Evolutionary conservation across 2,797 vertebrate species (phyloP), one percentile per base, ranked within the genome.

Genomic region (Gymnothorax javanicus): DNA sequence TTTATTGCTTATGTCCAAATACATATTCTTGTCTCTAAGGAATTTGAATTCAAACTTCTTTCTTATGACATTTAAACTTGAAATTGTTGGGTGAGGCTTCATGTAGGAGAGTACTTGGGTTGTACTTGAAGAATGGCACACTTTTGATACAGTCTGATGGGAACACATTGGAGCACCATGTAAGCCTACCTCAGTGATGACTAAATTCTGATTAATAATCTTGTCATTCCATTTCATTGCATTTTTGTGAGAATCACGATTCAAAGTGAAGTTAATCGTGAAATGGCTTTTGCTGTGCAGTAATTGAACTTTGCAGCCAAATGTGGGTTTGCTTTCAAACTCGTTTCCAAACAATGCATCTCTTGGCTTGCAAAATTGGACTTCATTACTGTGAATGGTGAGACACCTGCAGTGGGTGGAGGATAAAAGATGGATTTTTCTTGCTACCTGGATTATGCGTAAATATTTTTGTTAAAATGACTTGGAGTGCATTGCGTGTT

Each of bases 141-240:
- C 52, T 50, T 33, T 0, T 52, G 73, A 43, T 43, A 50, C 73
- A 6, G 13, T 50, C 20, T 33, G 27, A 15, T 77, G 20, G 33
- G 33, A 77, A 77, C 71, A 33, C 27, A 73, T 1, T 12, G 43
- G 11, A 50, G 27, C 33, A 50, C 43, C 20, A 20, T 77, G 15
- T 77, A 33, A 27, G 71, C 73, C 73, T 77, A 77, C 73, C 73
- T 77, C 73, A 77, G 73, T 77, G 73, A 50, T 77, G 73, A 77
- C 43, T 50, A 50, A 77, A 50, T 17, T 77, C 69, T 77, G 12
- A 11, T 33, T 33, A 12, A 71, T 50, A 13, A 43, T 50, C 5
- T 77, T 17, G 20, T 50, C 73, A 33, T 17, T 43, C 33, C 73
- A 77, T 77, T 77, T 43, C 73, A 77, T 77, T 2, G 52, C 77